These are phyloP conservation scores for Thaumetopoea pityocampa DNA, from an alignment of 1,140 invertebrate genomes.

Conservation along the genomic window DNA sequence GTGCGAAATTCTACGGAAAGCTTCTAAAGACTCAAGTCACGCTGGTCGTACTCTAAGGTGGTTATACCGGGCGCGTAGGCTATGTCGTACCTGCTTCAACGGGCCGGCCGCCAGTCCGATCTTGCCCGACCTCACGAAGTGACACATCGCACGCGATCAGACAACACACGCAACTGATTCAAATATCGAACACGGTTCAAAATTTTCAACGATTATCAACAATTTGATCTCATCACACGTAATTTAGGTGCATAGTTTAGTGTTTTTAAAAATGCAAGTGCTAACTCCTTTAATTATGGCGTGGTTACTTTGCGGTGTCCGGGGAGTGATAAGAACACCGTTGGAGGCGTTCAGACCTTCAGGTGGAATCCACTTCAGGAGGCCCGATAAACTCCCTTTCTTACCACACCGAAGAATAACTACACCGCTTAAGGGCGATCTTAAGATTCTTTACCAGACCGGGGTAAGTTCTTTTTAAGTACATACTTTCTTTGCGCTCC, in stretches of 20 bases:
- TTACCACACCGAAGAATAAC: slow-evolving; percentile 48
- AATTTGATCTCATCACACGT: slow-evolving; percentile 2
- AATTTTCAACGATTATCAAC: slow-evolving; percentile 18
- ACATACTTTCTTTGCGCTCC: slow-evolving; percentile 8
- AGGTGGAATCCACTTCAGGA: slow-evolving; percentile 51
- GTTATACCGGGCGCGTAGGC: slow-evolving; percentile 68
- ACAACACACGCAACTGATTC: slow-evolving; percentile 20
- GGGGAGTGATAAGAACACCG: slow-evolving; percentile 57
- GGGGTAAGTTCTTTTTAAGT: slow-evolving; percentile 64
- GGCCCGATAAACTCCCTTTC: slow-evolving; percentile 60
- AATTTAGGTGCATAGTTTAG: slow-evolving; percentile 15
- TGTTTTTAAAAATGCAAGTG: slow-evolving; percentile 55
- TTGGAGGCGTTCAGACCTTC: slow-evolving; percentile 66
- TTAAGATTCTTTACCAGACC: slow-evolving; percentile 63
- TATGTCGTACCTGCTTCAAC: slow-evolving; percentile 61
- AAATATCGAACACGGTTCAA: slow-evolving; percentile 14
- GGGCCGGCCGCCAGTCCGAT: slow-evolving; percentile 54
- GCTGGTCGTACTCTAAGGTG: slow-evolving; percentile 41
- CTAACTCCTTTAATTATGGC: slow-evolving; percentile 45
- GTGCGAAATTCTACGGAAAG: slow-evolving; percentile 16
- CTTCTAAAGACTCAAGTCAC: slow-evolving; percentile 46
- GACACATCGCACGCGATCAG: slow-evolving; percentile 26
- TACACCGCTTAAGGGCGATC: slow-evolving; percentile 46
- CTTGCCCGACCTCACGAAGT: slow-evolving; percentile 38
- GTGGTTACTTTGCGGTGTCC: slow-evolving; percentile 40